Percentiles rank a stretch among this genome's conserved stretches.
phyloP scores from a whole-genome alignment of 2,888 invertebrate species.

The Limnephilus lunatus region DNA sequence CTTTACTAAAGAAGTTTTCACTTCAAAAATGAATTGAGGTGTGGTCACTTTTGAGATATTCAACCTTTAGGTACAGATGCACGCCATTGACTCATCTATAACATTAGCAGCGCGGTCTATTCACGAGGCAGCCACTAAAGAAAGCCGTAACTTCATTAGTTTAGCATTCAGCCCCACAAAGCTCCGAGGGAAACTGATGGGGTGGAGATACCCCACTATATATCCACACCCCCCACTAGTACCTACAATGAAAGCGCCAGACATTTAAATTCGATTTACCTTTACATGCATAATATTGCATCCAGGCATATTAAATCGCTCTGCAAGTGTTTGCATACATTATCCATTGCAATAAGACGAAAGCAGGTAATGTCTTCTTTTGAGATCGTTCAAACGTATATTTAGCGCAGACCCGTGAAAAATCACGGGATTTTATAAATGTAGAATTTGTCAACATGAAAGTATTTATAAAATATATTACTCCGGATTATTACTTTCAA shows the following conservation, averaged over 20 bases:
- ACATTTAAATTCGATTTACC: conserved; percentile 43
- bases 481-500: no score
- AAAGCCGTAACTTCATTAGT: conserved; percentile 45
- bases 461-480: no score
- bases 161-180: conserved; percentile 45
- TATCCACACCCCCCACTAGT: not conserved
- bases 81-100: not conserved
- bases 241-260: conserved; percentile 3
- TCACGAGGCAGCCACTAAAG: conserved; percentile 41
- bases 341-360: not conserved
- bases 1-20: no score
- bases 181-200: not conserved
- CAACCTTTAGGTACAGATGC: not conserved
- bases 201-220: not conserved
- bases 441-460: no score
- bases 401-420: no score
- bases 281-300: not conserved
- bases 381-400: no score
- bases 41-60: not conserved
- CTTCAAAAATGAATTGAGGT: no score
- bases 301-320: not conserved
- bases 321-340: not conserved
- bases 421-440: no score
- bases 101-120: conserved; percentile 9
- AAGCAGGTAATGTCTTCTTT: not conserved